Evolutionary conservation across 2,888 invertebrate species (phyloP).

Genomic region (Cephus pulcher): DNA sequence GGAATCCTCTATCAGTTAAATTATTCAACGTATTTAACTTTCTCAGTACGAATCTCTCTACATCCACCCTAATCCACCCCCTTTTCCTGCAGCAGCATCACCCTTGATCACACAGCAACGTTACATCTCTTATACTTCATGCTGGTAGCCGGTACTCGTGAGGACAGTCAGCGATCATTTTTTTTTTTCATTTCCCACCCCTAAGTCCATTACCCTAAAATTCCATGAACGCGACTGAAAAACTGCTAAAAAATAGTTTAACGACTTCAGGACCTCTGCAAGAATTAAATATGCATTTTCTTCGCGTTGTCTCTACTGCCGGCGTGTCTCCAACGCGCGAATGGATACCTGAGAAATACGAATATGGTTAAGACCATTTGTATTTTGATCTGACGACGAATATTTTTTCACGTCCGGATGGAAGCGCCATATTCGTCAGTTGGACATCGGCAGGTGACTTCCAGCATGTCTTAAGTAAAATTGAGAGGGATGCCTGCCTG

Average conservation of each 20-base stretch:
- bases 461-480: background rate
- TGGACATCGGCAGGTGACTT: background rate
- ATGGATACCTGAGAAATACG: background rate
- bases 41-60: constrained; percentile 2
- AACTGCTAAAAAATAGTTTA: background rate
- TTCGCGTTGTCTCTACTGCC: background rate
- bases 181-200: background rate
- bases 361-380: background rate
- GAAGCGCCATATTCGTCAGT: background rate
- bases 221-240: background rate
- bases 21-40: constrained; percentile 13
- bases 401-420: background rate
- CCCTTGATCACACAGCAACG: background rate
- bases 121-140: background rate
- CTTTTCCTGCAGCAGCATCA: background rate
- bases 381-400: background rate
- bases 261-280: background rate
- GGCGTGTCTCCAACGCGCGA: background rate
- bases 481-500: background rate
- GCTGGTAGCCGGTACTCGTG: background rate
- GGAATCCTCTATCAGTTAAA: constrained; percentile 5
- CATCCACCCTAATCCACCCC: background rate
- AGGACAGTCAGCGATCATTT: background rate
- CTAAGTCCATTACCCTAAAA: background rate
- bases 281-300: no score